Base-by-base conservation (phyloP, 2,888 invertebrate species). In the Arge pagana region DNA sequence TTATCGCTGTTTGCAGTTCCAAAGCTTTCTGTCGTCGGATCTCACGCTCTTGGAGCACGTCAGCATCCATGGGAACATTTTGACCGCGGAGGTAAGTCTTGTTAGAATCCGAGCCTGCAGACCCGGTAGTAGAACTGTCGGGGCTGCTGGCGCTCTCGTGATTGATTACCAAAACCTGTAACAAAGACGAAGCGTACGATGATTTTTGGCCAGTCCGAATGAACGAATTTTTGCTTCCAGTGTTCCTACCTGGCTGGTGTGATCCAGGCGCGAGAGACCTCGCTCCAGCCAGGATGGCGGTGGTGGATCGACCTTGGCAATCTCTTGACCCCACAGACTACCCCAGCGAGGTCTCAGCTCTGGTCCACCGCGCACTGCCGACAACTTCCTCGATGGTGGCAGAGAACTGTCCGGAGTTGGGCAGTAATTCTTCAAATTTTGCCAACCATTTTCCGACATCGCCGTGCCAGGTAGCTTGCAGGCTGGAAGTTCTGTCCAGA, bases 1-100 rank as follows among this genome's bases (percentile, higher is more conserved):
- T 83, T 63, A 94, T 90, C 10, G 90, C 92, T 55, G 88, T 86
- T 76, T 96, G 96, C 61, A 93, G 85, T 71, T 92, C 93, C 55
- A 92, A 75, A 0, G 93, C 93, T 75, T 89, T 88, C 57, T 90
- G 86, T 19, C 93, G 83, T 74, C 87, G 89, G 53, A 85, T 82
- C 78, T 93, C 92, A 59, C 92, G 81, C 74, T 95, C 92, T 6
- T 88, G 88, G 62, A 89, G 79, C 48, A 90, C 85, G 59, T 85
- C 83, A 1, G 90, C 87, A 71, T 94, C 93, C 50, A 93, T 72
- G 0, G 88, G 90, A 11, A 87, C 86, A 76, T 93, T 93, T 79
- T 94, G 94, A 6, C 95, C 95, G 59, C 93, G 82, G 37, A 93
- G 78, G 76, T 86, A 89, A 33, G 88, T 87, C 57, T 82, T 83